phyloP scores from a whole-genome alignment of 2,797 vertebrate genomes.

The Anguilla megastoma region DNA sequence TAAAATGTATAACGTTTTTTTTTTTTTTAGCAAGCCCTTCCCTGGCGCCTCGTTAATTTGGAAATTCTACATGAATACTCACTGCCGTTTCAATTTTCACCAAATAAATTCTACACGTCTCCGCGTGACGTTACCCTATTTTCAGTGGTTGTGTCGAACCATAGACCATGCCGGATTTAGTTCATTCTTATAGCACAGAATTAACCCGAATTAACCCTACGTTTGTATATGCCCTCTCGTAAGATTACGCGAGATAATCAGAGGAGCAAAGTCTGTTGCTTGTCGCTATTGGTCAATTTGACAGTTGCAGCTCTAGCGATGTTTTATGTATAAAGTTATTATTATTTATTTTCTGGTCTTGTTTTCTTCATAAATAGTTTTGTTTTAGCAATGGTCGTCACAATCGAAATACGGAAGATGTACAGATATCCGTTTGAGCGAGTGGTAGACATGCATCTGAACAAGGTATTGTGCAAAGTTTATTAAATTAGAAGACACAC shows the following conservation, averaged over 20 bases:
- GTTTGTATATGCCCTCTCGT: background rate
- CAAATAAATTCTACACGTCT: background rate
- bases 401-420: constrained; percentile 60
- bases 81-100: background rate
- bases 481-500: background rate
- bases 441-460: constrained; percentile 67
- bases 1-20: too few species aligned
- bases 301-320: background rate
- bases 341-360: background rate
- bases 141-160: background rate
- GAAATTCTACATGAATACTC: background rate
- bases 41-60: background rate
- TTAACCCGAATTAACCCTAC: background rate
- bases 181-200: background rate
- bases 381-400: constrained; percentile 60
- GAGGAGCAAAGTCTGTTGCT: background rate
- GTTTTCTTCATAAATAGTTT: background rate
- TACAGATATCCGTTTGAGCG: constrained; percentile 69
- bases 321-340: background rate
- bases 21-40: too few species aligned
- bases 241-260: constrained; percentile 24
- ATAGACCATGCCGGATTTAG: background rate
- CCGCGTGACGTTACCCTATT: background rate
- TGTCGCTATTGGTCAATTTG: background rate
- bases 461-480: constrained; percentile 58